A percentile compares a stretch with the other conserved stretches of the same genome.
Evolutionary conservation across 2,888 invertebrate species (phyloP).

Genomic region (Chrysolina americana): DNA sequence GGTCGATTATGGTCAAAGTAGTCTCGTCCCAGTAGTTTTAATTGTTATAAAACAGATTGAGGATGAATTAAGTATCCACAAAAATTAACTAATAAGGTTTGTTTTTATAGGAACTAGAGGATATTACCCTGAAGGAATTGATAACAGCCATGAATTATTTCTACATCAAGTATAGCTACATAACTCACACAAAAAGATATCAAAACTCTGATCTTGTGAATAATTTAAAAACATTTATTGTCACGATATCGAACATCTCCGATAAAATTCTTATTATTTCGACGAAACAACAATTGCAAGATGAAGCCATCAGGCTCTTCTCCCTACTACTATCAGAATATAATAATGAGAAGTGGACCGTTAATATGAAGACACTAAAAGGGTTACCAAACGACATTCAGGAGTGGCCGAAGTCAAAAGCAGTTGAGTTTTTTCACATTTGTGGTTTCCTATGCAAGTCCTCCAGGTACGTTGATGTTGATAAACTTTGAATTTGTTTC

Average conservation of each 20-base stretch:
- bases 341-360: conserved; percentile 23
- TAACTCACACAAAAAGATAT: conserved; percentile 15
- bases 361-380: conserved; percentile 24
- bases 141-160: conserved; percentile 31
- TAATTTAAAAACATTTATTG: conserved; percentile 5
- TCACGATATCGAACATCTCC: conserved; percentile 17
- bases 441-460: conserved; percentile 36
- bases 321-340: conserved; percentile 31
- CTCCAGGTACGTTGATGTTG: conserved; percentile 36
- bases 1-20: too few relatives aligned
- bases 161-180: conserved; percentile 29
- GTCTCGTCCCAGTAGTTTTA: too few relatives aligned
- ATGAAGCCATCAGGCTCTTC: conserved; percentile 35
- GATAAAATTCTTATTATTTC: conserved; percentile 32
- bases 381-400: conserved; percentile 30
- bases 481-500: conserved; percentile 4
- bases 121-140: conserved; percentile 24
- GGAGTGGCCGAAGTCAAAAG: conserved; percentile 36
- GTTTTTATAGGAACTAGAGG: conserved; percentile 24
- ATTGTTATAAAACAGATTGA: too few relatives aligned
- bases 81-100: not conserved
- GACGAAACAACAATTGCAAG: conserved; percentile 24
- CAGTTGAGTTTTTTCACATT: conserved; percentile 33
- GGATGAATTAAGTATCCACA: too few relatives aligned
- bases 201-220: conserved; percentile 30